These are phyloP conservation scores for Cyphotilapia sp. DNA, from an alignment of 2,113 vertebrate genomes.

Conservation along the genomic window DNA sequence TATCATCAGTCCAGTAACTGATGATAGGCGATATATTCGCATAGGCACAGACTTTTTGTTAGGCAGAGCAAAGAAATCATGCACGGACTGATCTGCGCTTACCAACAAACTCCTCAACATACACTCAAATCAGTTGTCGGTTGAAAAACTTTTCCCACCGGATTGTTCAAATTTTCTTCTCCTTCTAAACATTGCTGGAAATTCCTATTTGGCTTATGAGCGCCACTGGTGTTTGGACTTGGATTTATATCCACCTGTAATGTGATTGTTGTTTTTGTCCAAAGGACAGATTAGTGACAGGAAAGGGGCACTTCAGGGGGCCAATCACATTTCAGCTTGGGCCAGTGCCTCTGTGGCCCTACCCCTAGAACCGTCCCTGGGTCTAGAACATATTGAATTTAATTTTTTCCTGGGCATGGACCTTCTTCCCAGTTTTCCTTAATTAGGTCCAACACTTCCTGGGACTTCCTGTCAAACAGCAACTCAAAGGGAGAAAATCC, in stretches of 20 bases:
- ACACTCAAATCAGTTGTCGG: neutral
- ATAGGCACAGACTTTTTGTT: rapidly evolving
- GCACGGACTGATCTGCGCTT: neutral
- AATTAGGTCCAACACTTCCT: neutral
- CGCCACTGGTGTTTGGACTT: neutral
- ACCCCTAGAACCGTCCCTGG: neutral
- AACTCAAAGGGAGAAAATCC: neutral
- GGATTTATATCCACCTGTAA: neutral
- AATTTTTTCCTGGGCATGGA: neutral
- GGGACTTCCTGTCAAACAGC: neutral
- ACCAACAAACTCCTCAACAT: neutral
- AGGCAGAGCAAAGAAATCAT: neutral
- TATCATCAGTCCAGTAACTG: rapidly evolving
- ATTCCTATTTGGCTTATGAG: neutral
- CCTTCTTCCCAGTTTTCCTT: neutral
- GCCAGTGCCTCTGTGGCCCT: neutral
- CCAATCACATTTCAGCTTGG: neutral
- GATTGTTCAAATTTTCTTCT: neutral
- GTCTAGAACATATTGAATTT: neutral
- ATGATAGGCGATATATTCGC: neutral
- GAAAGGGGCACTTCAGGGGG: neutral
- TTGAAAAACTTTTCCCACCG: rapidly evolving
- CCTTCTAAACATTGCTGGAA: neutral
- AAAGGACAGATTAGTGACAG: neutral
- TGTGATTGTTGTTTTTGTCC: neutral